Base-by-base conservation (phyloP, 1,140 invertebrate genomes). In the Notospermus geniculatus region DNA sequence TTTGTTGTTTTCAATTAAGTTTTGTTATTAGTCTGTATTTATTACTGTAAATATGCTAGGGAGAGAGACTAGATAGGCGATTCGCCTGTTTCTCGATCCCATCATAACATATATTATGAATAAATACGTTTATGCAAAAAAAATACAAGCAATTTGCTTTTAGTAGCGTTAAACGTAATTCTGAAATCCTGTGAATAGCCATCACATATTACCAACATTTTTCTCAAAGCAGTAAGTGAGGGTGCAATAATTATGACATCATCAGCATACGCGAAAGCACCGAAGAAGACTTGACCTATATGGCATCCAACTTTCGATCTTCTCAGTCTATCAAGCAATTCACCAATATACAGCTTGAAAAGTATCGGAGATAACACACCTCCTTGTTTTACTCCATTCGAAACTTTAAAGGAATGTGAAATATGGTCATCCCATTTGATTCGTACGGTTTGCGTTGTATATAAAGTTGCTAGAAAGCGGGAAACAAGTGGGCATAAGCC, bases 281-380 rank as follows among this genome's bases (percentile, higher is more conserved):
- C n/a, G 25, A 50, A 50, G n/a, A 7, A 50, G 9, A 7, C 4
- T 7, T 50, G n/a, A n/a, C 46, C 46, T 7, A 50, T n/a, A 27
- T 50, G 25, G 46, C 46, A 50, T 27, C 46, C 5, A 23, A 50
- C 46, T 9, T 27, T 27, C n/a, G 46, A 50, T 7, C 25, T 50
- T n/a, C n/a, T 50, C n/a, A 50, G 46, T n/a, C n/a, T 50, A 50
- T 23, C 25, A 9, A 50, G 46, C 4, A 23, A n/a, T 27, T 50
- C 25, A 5, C 25, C 46, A 5, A 50, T 50, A n/a, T 50, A 50
- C n/a, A 50, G n/a, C 19, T 19, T 23, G 25, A 50, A 50, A 23
- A 50, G 46, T 7, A 50, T 50, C 25, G 46, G 46, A 50, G 46
- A 50, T n/a, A 50, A n/a, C n/a, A 50, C 46, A 7, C 46, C 46